Evolutionary conservation across 2,113 vertebrate species (phyloP).

Genomic region (Ochotona curzoniae): DNA sequence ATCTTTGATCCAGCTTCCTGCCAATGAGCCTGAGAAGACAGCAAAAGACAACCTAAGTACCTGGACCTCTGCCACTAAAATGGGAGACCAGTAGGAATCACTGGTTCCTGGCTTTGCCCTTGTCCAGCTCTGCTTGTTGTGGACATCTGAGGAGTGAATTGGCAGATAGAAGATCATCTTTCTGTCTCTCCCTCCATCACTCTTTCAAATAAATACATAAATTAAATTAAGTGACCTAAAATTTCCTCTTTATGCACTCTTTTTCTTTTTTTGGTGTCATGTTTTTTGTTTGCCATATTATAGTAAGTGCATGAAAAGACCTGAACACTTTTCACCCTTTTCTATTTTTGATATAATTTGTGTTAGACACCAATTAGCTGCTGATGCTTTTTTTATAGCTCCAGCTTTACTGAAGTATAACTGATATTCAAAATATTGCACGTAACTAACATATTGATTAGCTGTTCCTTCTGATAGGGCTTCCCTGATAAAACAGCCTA

Average conservation of each 20-base stretch:
- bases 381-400: not conserved
- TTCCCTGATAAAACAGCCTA: not conserved
- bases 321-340: not conserved
- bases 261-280: not conserved
- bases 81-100: no score
- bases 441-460: not conserved
- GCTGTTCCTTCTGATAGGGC: not conserved
- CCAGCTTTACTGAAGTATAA: not conserved
- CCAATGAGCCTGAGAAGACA: no score
- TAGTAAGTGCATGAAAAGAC: not conserved
- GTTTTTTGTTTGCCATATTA: not conserved
- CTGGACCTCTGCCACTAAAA: no score
- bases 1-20: no score
- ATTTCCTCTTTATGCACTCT: not conserved
- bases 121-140: no score
- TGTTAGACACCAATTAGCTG: not conserved
- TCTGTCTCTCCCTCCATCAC: no score
- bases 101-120: no score
- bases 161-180: no score
- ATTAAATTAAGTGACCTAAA: not conserved
- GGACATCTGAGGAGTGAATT: no score
- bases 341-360: slow-evolving; percentile 3
- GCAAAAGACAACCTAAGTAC: no score
- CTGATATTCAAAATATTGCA: not conserved
- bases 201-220: not conserved